These are phyloP conservation scores for Spatula clypeata DNA, from an alignment of 2,797 vertebrate genomes.

Conservation along the genomic window DNA sequence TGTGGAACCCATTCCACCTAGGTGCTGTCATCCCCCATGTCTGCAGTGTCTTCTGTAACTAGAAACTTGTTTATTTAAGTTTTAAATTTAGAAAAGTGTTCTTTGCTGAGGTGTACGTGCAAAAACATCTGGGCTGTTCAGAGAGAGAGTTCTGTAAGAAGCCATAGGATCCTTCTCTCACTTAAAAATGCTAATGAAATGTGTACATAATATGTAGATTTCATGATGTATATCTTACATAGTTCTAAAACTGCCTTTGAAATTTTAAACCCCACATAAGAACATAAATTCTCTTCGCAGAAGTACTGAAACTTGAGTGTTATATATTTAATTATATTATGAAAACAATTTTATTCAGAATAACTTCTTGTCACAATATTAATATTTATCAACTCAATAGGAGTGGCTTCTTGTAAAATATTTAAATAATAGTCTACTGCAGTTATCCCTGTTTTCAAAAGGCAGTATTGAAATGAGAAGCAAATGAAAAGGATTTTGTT, in stretches of 20 bases:
- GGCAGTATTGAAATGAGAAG: neutral
- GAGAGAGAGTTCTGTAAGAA: neutral
- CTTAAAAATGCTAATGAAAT: neutral
- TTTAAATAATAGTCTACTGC: neutral
- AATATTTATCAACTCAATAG: neutral
- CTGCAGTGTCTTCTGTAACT: neutral
- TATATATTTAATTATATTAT: neutral
- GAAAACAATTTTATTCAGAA: neutral
- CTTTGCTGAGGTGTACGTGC: neutral
- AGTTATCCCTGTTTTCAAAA: neutral
- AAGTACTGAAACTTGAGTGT: neutral
- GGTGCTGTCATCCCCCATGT: neutral
- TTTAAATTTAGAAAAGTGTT: neutral
- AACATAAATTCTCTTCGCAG: neutral
- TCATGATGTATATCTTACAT: accelerated
- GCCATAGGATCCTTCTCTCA: neutral
- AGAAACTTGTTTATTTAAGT: neutral
- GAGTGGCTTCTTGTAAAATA: neutral
- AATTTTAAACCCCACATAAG: neutral
- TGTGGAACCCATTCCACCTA: neutral
- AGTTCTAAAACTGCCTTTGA: neutral
- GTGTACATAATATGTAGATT: neutral
- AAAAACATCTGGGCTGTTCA: neutral
- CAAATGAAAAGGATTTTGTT: neutral
- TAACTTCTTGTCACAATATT: neutral